Base-by-base conservation (phyloP, 2,797 vertebrate genomes). In the Pangasius mekongensis region DNA sequence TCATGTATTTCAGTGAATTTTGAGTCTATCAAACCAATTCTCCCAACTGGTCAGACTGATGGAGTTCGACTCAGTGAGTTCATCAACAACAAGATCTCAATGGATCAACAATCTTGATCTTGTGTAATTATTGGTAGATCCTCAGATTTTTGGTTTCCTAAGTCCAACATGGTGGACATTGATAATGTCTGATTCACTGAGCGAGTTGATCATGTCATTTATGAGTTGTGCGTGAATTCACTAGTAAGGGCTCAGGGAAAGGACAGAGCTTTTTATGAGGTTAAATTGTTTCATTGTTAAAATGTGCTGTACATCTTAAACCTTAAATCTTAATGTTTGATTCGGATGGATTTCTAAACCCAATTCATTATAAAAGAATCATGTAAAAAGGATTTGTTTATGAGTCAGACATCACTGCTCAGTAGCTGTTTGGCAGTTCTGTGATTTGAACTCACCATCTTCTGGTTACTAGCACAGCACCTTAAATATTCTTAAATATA, bases 121-220 rank as follows among this genome's bases (percentile, higher is more conserved):
- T 27, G 43, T 5, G 1, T 11, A 27, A 13, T 47, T 49, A 47
- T 49, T 76, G 24, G 43, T 47, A 27, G 36, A 43, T 24, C 91
- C 77, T 77, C 60, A 10, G 87, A 88, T 18, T 86, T 52, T 77
- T 69, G 14, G 67, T 33, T 71, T 36, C 16, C 36, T 71, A 36
- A 71, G 18, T 39, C 36, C 62, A 88, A 47, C 58, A 89, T 71
- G 64, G 83, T 64, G 62, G 83, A 80, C 33, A 24, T 13, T 60
- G 82, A 58, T 36, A 36, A 71, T 39, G 16, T 71, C 20, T 36
- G 67, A 71, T 71, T 39, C 2, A 18, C 27, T 67, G 30, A 67
- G 16, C 11, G 60, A 62, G 64, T 4, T 30, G 64, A 36, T 20
- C 33, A 0, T 71, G 33, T 33, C 7, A 20, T 71, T 39, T 71